Evolutionary conservation across 37 sponge, comb jelly and placozoan genomes (phyloP).

Genomic region (Hexactinellida sp.): DNA sequence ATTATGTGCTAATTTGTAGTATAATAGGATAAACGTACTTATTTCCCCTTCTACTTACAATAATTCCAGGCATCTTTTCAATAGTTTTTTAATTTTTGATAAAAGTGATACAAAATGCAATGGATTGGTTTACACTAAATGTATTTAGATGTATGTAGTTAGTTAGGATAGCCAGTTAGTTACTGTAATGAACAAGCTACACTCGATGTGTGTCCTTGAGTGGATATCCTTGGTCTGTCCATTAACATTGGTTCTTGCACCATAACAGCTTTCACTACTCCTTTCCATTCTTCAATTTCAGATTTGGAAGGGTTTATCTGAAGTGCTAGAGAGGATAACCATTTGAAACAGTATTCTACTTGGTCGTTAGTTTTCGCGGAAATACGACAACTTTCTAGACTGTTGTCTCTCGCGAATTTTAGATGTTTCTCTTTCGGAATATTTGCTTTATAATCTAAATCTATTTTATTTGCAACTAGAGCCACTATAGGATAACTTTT

Average conservation of each 20-base stretch:
- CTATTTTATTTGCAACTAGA: conserved; percentile 86
- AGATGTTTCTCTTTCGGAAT: conserved; percentile 77
- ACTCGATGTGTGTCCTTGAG: neutral
- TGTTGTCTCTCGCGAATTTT: conserved; percentile 54
- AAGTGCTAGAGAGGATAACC: neutral
- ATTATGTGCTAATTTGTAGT: too few relatives aligned
- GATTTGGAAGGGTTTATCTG: neutral
- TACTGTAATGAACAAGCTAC: conserved; percentile 12
- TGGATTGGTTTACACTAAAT: too few relatives aligned
- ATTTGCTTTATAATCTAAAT: conserved; percentile 66
- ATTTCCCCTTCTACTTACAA: too few relatives aligned
- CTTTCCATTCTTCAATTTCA: conserved; percentile 1
- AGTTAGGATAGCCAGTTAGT: too few relatives aligned
- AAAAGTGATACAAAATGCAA: too few relatives aligned
- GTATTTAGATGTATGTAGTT: too few relatives aligned
- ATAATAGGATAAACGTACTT: too few relatives aligned
- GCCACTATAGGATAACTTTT: conserved; percentile 41
- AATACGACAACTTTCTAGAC: conserved; percentile 59
- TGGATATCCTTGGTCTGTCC: neutral
- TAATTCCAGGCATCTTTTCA: too few relatives aligned
- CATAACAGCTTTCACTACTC: conserved; percentile 6
- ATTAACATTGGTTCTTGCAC: conserved; percentile 2
- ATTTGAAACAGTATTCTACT: conserved; percentile 27
- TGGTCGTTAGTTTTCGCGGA: conserved; percentile 86
- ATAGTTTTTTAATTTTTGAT: too few relatives aligned